phyloP scores from a whole-genome alignment of 2,113 vertebrate species.

The Danio rerio region GRCz12tu NC_133190.1:41214001-41214500 shows the following conservation, averaged over 20 bases:
- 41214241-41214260: neutral
- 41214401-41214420: conserved; percentile 54
- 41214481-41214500: too few species aligned
- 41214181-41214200: conserved; percentile 19
- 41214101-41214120: conserved; percentile 43
- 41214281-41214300: neutral
- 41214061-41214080: conserved; percentile 56
- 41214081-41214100: conserved; percentile 48
- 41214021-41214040: conserved; percentile 42
- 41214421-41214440: neutral
- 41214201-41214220: neutral
- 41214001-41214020: conserved; percentile 28
- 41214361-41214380: conserved; percentile 11
- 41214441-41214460: too few species aligned
- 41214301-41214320: conserved; percentile 22
- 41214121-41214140: conserved; percentile 2
- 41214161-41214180: conserved; percentile 4
- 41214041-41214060: conserved; percentile 32
- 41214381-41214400: conserved; percentile 45
- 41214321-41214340: neutral
- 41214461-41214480: too few species aligned
- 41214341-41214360: conserved; percentile 38
- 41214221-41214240: conserved; percentile 26
- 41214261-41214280: conserved; percentile 26
- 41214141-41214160: conserved; percentile 17